Conservation (phyloP, 2,113 vertebrate species). For the Polypterus bichir region DNA sequence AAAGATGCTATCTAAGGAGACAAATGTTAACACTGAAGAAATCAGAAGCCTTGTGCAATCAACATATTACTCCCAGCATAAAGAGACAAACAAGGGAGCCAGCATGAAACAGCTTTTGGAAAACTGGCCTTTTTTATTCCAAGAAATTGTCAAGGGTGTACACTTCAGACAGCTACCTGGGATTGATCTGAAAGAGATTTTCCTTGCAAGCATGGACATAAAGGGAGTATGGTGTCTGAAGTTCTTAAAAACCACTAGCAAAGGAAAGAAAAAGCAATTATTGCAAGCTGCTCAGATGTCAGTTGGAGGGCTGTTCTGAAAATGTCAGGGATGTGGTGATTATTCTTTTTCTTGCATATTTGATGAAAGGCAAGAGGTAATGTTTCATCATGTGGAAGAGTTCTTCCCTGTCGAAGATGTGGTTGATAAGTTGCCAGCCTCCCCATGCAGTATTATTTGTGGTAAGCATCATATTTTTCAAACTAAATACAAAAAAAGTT, state of each 20-base stretch:
- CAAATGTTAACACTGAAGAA: constrained; percentile 11
- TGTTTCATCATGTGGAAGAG: constrained; percentile 8
- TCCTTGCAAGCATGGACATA: no score
- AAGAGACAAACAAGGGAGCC: constrained; percentile 8
- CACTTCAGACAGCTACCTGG: constrained; percentile 14
- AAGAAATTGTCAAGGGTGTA: constrained; percentile 10
- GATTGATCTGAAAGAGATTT: constrained; percentile 4
- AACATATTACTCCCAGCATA: constrained; percentile 6
- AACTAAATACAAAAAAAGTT: not conserved
- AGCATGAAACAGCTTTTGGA: constrained; percentile 9
- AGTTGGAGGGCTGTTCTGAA: constrained; percentile 5
- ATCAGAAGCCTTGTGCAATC: constrained; percentile 4
- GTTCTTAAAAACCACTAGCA: no score
- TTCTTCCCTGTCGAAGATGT: constrained; percentile 9
- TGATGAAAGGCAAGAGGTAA: constrained; percentile 12
- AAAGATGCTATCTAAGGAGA: constrained; percentile 3
- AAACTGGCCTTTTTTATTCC: constrained; percentile 11
- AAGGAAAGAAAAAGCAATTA: no score
- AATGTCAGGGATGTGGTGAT: no score
- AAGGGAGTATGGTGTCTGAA: no score
- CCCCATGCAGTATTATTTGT: constrained; percentile 15
- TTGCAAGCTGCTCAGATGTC: not conserved
- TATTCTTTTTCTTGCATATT: constrained; percentile 1
- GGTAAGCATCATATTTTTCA: constrained; percentile 4
- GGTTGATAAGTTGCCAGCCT: constrained; percentile 8